phyloP scores from a whole-genome alignment of 2,113 vertebrate genomes.

The Onychostruthus taczanowskii region DNA sequence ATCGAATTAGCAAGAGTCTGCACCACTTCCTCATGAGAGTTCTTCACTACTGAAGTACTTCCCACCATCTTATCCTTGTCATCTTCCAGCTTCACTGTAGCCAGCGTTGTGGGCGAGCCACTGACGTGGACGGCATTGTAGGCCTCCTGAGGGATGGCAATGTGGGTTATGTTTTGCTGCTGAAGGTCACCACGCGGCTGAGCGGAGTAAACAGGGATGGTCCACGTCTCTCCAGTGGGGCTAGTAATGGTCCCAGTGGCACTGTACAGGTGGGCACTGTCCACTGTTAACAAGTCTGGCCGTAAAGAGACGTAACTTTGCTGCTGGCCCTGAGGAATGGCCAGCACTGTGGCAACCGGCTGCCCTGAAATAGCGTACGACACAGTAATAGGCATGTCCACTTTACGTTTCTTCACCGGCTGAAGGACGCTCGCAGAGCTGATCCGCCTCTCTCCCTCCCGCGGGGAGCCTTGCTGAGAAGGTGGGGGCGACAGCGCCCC shows the following conservation, averaged over 20 bases:
- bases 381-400: conserved; percentile 94
- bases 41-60: conserved; percentile 79
- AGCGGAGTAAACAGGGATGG: conserved; percentile 96
- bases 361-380: conserved; percentile 96
- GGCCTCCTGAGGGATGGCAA: conserved; percentile 96
- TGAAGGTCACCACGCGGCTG: conserved; percentile 86
- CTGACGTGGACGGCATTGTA: conserved; percentile 92
- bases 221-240: conserved; percentile 98
- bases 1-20: conserved; percentile 91
- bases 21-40: conserved; percentile 94
- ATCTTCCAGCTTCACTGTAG: conserved; percentile 84
- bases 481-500: conserved; percentile 88
- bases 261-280: conserved; percentile 96
- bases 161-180: conserved; percentile 96
- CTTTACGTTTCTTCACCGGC: conserved; percentile 98
- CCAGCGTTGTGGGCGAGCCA: conserved; percentile 77
- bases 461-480: conserved; percentile 84
- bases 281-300: conserved; percentile 96
- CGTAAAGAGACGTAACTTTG: conserved; percentile 96
- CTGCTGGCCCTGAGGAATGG: conserved; percentile 95
- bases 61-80: conserved; percentile 92
- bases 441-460: conserved; percentile 88
- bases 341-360: conserved; percentile 93
- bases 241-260: conserved; percentile 97
- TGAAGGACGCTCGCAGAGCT: conserved; percentile 89